Evolutionary conservation across 2,888 invertebrate species (phyloP).

Genomic region (Tipula unca): DNA sequence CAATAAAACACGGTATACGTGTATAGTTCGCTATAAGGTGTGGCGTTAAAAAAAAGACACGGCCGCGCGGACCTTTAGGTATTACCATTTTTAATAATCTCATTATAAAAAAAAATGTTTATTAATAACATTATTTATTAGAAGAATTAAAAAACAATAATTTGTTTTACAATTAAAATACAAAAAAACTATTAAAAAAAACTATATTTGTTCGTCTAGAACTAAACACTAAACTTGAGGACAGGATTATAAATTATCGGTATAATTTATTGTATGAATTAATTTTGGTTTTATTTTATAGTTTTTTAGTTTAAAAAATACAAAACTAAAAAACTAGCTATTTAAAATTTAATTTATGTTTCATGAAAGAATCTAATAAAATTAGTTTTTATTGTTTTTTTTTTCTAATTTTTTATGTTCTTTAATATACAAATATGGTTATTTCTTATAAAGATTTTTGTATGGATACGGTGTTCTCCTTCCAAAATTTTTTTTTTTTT

Average conservation of each 20-base stretch:
- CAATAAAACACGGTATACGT: no score
- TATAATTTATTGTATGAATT: conserved; percentile 8
- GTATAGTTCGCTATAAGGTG: no score
- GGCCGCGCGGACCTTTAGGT: background rate
- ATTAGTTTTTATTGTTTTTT: background rate
- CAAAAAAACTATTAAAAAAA: background rate
- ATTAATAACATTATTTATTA: background rate
- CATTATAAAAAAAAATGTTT: background rate
- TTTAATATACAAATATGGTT: background rate
- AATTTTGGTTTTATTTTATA: background rate
- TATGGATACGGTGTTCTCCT: background rate
- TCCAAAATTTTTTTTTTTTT: no score
- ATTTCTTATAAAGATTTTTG: background rate
- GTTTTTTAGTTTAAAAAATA: background rate
- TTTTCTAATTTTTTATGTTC: background rate
- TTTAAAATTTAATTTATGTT: background rate
- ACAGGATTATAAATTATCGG: background rate
- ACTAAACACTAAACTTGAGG: background rate
- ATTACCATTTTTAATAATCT: background rate
- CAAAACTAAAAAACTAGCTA: background rate
- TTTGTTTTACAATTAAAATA: background rate
- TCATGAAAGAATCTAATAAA: background rate
- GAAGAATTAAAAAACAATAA: background rate
- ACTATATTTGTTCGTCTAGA: background rate
- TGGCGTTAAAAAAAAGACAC: background rate